These are phyloP conservation scores for Phoeniculus purpureus DNA, from an alignment of 2,797 vertebrate species.

Conservation along the genomic window DNA sequence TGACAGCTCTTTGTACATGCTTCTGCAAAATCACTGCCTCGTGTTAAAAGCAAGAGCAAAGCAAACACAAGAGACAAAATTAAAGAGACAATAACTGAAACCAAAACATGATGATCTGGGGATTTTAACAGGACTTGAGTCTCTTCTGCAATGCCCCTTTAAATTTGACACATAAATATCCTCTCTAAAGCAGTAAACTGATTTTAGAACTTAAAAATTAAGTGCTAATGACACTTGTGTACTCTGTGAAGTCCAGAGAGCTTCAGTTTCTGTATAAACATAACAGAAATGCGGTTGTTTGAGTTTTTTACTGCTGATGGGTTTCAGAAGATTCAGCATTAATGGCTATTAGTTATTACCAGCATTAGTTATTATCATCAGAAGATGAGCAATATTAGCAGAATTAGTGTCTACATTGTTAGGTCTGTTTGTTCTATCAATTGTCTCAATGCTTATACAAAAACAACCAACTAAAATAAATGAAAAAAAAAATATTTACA, in stretches of 20 bases:
- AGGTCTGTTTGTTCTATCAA: slow-evolving; percentile 34
- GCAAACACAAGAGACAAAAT: slow-evolving; percentile 59
- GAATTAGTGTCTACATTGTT: slow-evolving; percentile 48
- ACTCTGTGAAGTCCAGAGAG: background rate
- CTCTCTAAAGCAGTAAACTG: background rate
- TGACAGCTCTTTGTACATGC: background rate
- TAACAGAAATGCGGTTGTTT: background rate
- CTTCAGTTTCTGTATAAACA: background rate
- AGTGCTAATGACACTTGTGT: slow-evolving; percentile 1
- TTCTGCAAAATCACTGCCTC: slow-evolving; percentile 21
- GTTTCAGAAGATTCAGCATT: slow-evolving; percentile 1
- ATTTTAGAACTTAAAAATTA: background rate
- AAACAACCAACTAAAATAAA: slow-evolving; percentile 29
- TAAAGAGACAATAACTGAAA: slow-evolving; percentile 23
- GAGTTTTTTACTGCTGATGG: background rate
- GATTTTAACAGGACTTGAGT: slow-evolving; percentile 26
- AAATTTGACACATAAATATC: slow-evolving; percentile 9
- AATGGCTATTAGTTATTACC: background rate
- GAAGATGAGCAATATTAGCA: slow-evolving; percentile 29
- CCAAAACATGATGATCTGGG: background rate
- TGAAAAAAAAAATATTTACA: slow-evolving; percentile 29
- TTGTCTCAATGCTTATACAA: slow-evolving; percentile 28
- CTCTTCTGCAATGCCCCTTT: background rate
- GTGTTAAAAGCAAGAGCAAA: slow-evolving; percentile 65
- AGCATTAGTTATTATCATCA: slow-evolving; percentile 33